A percentile compares a stretch with the other conserved stretches of the same genome.
Conservation (phyloP, 2,797 vertebrate species). For the Pelochelys cantorii region DNA sequence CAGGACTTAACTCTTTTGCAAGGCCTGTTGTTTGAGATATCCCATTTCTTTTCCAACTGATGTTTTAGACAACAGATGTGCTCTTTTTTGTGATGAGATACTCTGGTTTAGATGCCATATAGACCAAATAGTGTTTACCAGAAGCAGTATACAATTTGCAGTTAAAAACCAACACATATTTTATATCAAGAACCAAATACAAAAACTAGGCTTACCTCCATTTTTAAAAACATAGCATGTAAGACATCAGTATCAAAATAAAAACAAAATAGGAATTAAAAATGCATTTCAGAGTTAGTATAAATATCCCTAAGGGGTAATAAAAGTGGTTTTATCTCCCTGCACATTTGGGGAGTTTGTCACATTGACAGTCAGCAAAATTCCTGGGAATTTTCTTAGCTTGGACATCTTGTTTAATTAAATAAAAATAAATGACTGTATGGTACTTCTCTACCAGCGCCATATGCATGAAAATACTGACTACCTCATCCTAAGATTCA, state of each 20-base stretch:
- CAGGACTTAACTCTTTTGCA: neutral
- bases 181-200: neutral
- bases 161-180: neutral
- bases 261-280: neutral
- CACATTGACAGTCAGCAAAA: neutral
- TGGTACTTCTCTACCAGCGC: neutral
- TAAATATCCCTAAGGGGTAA: neutral
- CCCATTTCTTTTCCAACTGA: neutral
- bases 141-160: neutral
- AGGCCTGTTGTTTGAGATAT: neutral
- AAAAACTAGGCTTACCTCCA: neutral
- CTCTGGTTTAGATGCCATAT: neutral
- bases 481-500: neutral
- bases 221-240: neutral
- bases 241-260: neutral
- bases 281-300: neutral
- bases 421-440: neutral
- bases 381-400: neutral
- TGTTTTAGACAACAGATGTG: neutral
- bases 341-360: neutral
- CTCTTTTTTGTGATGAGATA: neutral
- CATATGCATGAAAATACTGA: neutral
- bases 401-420: neutral
- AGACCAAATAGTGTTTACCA: neutral
- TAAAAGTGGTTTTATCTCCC: neutral